Evolutionary conservation across 2,113 vertebrate genomes (phyloP).

Genomic region (Romanogobio albipinnatus): DNA sequence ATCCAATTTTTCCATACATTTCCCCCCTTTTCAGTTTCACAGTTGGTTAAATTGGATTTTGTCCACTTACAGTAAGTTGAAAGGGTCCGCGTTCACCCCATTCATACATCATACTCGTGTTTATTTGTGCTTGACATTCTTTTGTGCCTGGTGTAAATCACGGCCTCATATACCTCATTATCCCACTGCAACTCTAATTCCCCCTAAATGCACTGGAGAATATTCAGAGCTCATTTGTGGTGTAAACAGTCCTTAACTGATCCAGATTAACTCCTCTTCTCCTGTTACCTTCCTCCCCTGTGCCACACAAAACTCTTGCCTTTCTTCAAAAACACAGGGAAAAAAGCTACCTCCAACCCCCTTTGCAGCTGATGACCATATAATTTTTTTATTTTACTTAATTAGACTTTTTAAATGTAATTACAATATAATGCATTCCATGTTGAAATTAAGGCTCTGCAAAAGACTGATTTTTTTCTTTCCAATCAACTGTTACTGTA

Average conservation of each 20-base stretch:
- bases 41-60: conserved; percentile 42
- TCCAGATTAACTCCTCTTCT: conserved; percentile 76
- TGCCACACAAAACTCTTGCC: conserved; percentile 62
- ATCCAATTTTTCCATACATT: conserved; percentile 5
- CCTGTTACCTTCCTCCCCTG: conserved; percentile 68
- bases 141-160: conserved; percentile 76
- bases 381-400: conserved; percentile 66
- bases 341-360: not conserved
- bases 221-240: conserved; percentile 78
- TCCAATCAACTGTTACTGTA: conserved; percentile 61
- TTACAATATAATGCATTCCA: conserved; percentile 70
- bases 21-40: not conserved
- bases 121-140: conserved; percentile 75
- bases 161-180: conserved; percentile 75
- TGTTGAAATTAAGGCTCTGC: conserved; percentile 69
- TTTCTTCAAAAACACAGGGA: conserved; percentile 17
- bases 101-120: conserved; percentile 69
- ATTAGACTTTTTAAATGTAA: conserved; percentile 77
- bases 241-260: conserved; percentile 80
- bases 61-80: conserved; percentile 48
- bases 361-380: conserved; percentile 67
- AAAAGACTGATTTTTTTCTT: not conserved
- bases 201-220: conserved; percentile 71
- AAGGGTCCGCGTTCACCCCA: not conserved
- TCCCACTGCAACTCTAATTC: conserved; percentile 70